These are phyloP conservation scores for Ommatoiulus sabulosus DNA, from an alignment of 2,888 invertebrate species.

Conservation along the genomic window DNA sequence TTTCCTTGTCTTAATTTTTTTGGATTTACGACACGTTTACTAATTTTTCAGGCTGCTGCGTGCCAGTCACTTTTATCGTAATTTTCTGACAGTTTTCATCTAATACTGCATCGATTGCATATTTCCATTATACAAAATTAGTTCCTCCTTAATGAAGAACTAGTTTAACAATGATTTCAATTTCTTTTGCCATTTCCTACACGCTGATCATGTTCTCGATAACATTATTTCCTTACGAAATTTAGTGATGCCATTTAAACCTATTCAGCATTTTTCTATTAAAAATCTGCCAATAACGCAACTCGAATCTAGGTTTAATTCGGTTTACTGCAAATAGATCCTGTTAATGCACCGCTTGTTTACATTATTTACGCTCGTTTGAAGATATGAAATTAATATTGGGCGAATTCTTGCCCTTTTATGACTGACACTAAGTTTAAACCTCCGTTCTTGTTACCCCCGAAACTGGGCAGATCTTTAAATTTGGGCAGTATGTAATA, in stretches of 20 bases:
- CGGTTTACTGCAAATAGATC: not conserved
- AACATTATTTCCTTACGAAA: not conserved
- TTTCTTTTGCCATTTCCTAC: not conserved
- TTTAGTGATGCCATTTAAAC: not conserved
- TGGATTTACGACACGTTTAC: not conserved
- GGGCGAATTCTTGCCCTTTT: not conserved
- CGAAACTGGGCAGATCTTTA: not conserved
- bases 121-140: not conserved
- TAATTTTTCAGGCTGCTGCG: not conserved
- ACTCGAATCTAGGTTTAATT: not conserved
- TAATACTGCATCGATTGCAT: not conserved
- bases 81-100: not conserved
- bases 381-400: not conserved
- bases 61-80: not conserved
- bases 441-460: not conserved
- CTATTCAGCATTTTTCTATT: not conserved
- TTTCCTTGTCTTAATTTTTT: not conserved
- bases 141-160: not conserved
- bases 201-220: not conserved
- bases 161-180: not conserved
- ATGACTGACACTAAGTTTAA: not conserved
- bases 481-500: too few species aligned
- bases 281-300: not conserved
- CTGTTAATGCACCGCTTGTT: not conserved
- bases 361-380: constrained; percentile 18